Conservation (phyloP, 2,113 vertebrate genomes). For the Athene noctua region DNA sequence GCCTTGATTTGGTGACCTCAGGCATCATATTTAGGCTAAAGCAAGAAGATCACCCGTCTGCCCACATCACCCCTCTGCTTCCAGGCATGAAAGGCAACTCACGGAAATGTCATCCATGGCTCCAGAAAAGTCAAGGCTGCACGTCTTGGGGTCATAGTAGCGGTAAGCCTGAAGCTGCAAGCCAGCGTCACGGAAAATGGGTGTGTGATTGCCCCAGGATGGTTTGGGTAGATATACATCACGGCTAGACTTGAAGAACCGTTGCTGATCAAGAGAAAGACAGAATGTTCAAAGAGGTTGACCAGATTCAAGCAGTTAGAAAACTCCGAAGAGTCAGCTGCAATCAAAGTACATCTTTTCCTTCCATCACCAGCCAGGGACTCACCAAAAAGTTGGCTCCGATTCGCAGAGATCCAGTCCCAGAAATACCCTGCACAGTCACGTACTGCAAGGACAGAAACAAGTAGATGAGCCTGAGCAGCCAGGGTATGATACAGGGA, state of each 20-base stretch:
- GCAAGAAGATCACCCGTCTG: neutral
- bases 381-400: slow-evolving; percentile 94
- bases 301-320: neutral
- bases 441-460: slow-evolving; percentile 76
- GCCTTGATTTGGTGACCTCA: neutral
- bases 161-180: slow-evolving; percentile 91
- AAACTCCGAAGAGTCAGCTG: neutral
- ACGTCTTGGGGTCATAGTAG: slow-evolving; percentile 93
- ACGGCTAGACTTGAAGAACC: slow-evolving; percentile 85
- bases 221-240: slow-evolving; percentile 96
- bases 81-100: slow-evolving; percentile 59
- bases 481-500: accelerated
- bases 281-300: neutral
- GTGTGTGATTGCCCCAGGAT: slow-evolving; percentile 96
- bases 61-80: neutral
- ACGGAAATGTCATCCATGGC: slow-evolving; percentile 95
- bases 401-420: slow-evolving; percentile 91
- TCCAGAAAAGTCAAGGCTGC: slow-evolving; percentile 93
- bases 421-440: slow-evolving; percentile 96
- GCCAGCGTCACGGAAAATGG: slow-evolving; percentile 95
- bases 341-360: neutral
- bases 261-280: slow-evolving; percentile 75
- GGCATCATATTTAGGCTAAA: neutral
- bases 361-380: neutral
- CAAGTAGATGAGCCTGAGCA: neutral